phyloP scores from a whole-genome alignment of 1,140 invertebrate genomes.

The fruit fly (Drosophila melanogaster) region DNA sequence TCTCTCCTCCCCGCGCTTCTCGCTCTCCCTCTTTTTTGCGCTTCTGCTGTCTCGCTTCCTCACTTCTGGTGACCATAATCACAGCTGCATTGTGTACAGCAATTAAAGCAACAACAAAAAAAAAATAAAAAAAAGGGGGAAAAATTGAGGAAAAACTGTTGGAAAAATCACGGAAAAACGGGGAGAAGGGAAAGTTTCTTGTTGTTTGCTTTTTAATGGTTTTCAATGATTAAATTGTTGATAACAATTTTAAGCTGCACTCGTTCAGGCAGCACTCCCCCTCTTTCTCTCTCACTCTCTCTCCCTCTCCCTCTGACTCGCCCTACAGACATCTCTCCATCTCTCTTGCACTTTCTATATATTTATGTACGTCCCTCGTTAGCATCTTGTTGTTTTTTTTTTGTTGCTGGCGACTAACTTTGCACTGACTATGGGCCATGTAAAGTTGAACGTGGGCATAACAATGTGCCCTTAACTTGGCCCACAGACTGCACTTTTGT shows the following conservation, averaged over 20 bases:
- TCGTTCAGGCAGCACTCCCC: constrained; percentile 28
- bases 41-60: not conserved
- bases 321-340: not conserved
- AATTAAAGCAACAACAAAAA: constrained; percentile 35
- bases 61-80: constrained; percentile 58
- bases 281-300: not conserved
- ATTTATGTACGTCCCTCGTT: constrained; percentile 34
- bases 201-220: constrained; percentile 59
- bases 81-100: constrained; percentile 65
- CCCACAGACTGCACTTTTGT: constrained; percentile 37
- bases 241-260: constrained; percentile 52
- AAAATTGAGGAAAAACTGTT: constrained; percentile 2
- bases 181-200: constrained; percentile 29
- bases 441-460: constrained; percentile 62
- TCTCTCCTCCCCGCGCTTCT: not conserved
- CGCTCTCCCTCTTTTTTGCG: not conserved
- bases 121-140: not conserved
- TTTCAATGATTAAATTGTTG: constrained; percentile 76
- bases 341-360: not conserved
- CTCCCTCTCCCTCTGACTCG: too few relatives aligned
- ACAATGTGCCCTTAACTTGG: constrained; percentile 58
- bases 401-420: constrained; percentile 51
- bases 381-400: constrained; percentile 49
- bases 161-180: constrained; percentile 12
- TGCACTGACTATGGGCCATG: constrained; percentile 43